phyloP scores from a whole-genome alignment of 2,888 invertebrate genomes.

The Drepana falcataria region DNA sequence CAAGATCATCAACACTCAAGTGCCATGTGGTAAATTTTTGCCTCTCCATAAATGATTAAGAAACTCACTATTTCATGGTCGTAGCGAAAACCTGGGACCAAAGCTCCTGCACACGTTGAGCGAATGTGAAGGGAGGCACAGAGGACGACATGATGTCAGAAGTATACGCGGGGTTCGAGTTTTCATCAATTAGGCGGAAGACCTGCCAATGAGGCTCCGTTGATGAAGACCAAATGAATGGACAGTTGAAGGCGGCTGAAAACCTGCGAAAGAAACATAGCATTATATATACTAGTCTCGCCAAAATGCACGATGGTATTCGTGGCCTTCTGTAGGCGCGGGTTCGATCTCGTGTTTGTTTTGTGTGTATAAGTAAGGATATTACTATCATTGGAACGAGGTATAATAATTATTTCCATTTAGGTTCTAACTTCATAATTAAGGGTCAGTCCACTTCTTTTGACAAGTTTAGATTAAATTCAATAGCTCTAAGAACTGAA shows the following conservation, averaged over 20 bases:
- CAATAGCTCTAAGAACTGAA: too few relatives aligned
- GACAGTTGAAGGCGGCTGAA: conserved; percentile 41
- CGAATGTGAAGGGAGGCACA: conserved; percentile 27
- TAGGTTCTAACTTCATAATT: too few relatives aligned
- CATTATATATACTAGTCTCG: neutral
- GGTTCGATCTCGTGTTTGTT: too few relatives aligned
- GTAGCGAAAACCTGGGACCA: conserved; percentile 2
- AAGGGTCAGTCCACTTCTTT: too few relatives aligned
- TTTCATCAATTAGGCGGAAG: conserved; percentile 38
- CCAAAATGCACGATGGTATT: neutral
- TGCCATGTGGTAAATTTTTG: too few relatives aligned
- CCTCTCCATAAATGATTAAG: too few relatives aligned
- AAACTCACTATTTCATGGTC: conserved; percentile 9
- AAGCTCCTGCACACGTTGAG: conserved; percentile 20
- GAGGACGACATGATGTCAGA: conserved; percentile 16
- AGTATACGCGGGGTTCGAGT: conserved; percentile 34
- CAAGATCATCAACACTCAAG: too few relatives aligned
- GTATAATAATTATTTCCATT: too few relatives aligned
- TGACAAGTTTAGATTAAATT: too few relatives aligned
- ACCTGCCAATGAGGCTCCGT: conserved; percentile 38
- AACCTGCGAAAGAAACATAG: conserved; percentile 33
- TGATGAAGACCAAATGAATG: conserved; percentile 46
- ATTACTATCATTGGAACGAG: too few relatives aligned
- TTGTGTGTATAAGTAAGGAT: too few relatives aligned
- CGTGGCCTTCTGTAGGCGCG: too few relatives aligned